Conservation (phyloP, 2,113 vertebrate genomes). For the Picathartes gymnocephalus region DNA sequence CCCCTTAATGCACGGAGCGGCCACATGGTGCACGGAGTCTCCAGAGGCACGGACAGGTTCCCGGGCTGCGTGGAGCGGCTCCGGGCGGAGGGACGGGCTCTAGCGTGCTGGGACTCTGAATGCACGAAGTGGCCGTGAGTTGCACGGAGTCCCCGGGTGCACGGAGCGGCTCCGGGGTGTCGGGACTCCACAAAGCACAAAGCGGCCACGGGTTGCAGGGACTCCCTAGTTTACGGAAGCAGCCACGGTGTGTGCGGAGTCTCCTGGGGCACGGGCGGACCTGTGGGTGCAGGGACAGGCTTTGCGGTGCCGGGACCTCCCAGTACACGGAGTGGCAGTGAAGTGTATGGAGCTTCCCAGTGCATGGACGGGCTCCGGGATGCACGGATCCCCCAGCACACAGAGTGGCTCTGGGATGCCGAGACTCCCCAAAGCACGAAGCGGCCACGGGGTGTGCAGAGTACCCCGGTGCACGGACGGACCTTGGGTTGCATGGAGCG, state of each 20-base stretch:
- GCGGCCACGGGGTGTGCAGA: background rate
- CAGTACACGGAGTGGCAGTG: background rate
- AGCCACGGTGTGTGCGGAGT: background rate
- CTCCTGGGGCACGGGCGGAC: background rate
- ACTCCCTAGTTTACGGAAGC: background rate
- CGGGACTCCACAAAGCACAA: background rate
- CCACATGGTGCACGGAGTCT: background rate
- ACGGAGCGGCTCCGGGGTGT: background rate
- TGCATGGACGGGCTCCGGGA: background rate
- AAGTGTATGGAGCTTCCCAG: background rate
- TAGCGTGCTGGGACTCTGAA: too few relatives aligned
- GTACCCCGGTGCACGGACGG: background rate
- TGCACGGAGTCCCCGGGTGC: background rate
- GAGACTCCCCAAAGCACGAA: background rate
- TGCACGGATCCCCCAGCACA: background rate
- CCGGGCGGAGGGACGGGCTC: background rate
- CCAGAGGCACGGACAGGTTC: background rate
- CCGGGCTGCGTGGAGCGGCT: background rate
- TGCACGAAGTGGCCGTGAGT: background rate
- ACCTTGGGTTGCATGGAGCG: too few relatives aligned
- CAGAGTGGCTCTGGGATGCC: background rate
- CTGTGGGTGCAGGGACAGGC: background rate
- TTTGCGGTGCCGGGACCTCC: background rate
- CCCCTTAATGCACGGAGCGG: too few relatives aligned
- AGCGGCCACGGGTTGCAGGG: too few relatives aligned